A percentile compares a stretch with the other conserved stretches of the same genome.
Conservation (phyloP, 53 echinoderm and acorn worm species). For the Apostichopus leukothele region DNA sequence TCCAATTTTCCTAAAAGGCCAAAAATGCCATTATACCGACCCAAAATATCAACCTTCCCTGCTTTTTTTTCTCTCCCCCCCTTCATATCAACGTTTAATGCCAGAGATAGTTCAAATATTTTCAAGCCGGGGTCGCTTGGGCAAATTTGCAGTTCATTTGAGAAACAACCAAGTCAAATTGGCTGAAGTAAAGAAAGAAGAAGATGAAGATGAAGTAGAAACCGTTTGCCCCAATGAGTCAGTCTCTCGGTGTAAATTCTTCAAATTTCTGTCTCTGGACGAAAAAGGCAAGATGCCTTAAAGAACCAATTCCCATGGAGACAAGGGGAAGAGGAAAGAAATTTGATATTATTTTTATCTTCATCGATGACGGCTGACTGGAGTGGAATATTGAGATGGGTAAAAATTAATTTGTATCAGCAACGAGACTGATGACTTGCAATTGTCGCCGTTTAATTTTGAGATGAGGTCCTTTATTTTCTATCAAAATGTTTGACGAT, state of each 20-base stretch:
- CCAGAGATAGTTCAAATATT: conserved; percentile 53
- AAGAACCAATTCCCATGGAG: conserved; percentile 36
- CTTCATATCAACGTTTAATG: not conserved
- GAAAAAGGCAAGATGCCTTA: conserved; percentile 31
- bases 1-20: conserved; percentile 57
- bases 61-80: not conserved
- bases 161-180: conserved; percentile 45
- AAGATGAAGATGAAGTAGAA: too few species aligned
- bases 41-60: conserved; percentile 37
- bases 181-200: conserved; percentile 12
- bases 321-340: conserved; percentile 14
- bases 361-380: conserved; percentile 19
- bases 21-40: conserved; percentile 51
- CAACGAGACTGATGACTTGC: conserved; percentile 24
- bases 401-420: conserved; percentile 50
- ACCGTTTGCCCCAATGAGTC: conserved; percentile 24
- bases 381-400: conserved; percentile 21
- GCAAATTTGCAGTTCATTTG: conserved; percentile 50
- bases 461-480: conserved; percentile 14
- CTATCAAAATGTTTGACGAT: conserved; percentile 45
- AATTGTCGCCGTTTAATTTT: conserved; percentile 32
- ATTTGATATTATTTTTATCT: conserved; percentile 50
- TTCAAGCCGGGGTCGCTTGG: conserved; percentile 34
- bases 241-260: conserved; percentile 38
- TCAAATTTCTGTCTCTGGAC: conserved; percentile 34